Conservation (phyloP, 2,888 invertebrate genomes). For the Suillia variegata region DNA sequence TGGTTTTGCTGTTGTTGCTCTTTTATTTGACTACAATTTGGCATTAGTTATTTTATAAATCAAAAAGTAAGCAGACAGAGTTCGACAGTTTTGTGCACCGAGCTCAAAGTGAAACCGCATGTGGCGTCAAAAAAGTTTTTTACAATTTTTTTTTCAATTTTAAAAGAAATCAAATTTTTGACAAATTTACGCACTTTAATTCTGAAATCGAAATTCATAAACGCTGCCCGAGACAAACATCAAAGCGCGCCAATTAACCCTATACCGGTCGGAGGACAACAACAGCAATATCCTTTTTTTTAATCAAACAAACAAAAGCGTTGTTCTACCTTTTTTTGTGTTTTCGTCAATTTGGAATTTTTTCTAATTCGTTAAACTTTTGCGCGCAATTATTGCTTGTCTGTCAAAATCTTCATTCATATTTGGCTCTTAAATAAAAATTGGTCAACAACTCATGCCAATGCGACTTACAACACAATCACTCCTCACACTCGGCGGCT, state of each 20-base stretch:
- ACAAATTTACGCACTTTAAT: background rate
- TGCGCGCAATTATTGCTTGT: constrained; percentile 52
- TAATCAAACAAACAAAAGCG: constrained; percentile 2
- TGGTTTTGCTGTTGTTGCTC: constrained; percentile 1
- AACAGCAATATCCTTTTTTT: background rate
- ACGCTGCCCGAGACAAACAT: background rate
- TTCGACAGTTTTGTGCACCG: constrained; percentile 21
- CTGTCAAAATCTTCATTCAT: constrained; percentile 24
- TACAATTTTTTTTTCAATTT: too few species aligned
- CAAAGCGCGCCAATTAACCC: background rate
- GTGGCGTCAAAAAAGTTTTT: too few species aligned
- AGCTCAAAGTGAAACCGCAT: background rate
- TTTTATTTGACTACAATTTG: constrained; percentile 10
- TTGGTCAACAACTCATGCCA: constrained; percentile 25
- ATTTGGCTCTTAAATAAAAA: constrained; percentile 41
- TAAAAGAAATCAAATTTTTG: background rate
- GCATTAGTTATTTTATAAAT: constrained; percentile 26
- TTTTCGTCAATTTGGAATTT: constrained; percentile 18
- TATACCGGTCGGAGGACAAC: background rate
- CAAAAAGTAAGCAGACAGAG: constrained; percentile 27
- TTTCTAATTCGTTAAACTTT: constrained; percentile 53
- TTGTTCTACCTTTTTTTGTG: background rate
- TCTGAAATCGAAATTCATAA: background rate
- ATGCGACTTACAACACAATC: background rate
- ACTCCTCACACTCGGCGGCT: background rate